Percentiles rank a stretch among this genome's conserved stretches.
phyloP scores from a whole-genome alignment of 2,113 vertebrate genomes.

The Solea senegalensis region DNA sequence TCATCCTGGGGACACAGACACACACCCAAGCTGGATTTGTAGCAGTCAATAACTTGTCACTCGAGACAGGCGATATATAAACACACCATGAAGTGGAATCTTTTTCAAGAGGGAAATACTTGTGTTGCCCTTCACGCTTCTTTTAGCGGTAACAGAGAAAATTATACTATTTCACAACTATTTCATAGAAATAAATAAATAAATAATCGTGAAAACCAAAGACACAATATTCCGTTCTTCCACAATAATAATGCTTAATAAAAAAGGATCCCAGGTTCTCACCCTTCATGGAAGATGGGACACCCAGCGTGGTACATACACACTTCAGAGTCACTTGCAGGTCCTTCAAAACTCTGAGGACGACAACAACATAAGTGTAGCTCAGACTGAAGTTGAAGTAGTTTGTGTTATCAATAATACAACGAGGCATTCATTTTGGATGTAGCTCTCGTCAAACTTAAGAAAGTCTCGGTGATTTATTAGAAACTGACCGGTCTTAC shows the following conservation, averaged over 20 bases:
- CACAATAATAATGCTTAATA: not conserved
- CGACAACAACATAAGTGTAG: not conserved
- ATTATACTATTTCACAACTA: too few relatives aligned
- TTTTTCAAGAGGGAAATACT: not conserved
- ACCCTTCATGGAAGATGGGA: conserved; percentile 98
- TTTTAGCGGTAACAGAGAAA: not conserved
- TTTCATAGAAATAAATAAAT: not conserved
- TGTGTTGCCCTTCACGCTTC: not conserved
- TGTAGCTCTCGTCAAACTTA: too few relatives aligned
- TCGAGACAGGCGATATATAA: conserved; percentile 29
- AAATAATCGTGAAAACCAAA: not conserved
- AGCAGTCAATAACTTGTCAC: conserved; percentile 35
- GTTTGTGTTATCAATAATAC: not conserved
- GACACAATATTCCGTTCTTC: not conserved
- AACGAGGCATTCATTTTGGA: not conserved
- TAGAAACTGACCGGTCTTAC: not conserved
- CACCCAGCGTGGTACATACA: conserved; percentile 91
- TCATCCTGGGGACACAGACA: conserved; percentile 86
- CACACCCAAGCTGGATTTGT: not conserved
- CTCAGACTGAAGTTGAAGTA: not conserved
- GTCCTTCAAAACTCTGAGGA: conserved; percentile 86
- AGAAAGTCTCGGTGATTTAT: not conserved
- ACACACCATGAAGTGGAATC: conserved; percentile 3
- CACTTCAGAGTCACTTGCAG: conserved; percentile 84
- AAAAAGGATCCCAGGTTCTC: conserved; percentile 37